Base-by-base conservation (phyloP, 2,888 invertebrate species). In the Acrobasis repandana region DNA sequence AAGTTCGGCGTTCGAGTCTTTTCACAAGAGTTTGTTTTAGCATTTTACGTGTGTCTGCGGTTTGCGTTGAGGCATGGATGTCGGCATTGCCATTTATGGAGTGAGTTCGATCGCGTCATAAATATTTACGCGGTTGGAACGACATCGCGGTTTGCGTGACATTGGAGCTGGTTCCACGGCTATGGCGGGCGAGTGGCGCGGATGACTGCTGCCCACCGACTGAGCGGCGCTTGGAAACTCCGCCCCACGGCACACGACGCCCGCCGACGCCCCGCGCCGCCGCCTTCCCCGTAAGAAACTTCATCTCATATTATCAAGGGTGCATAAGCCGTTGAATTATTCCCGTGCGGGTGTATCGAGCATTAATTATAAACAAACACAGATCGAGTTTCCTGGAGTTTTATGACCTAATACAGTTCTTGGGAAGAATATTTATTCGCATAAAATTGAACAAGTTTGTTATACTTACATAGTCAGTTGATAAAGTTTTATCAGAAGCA, bases 121-220 rank as follows among this genome's bases (percentile, higher is more conserved):
- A 90, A 88, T 87, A 85, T 87, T 90, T 83, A 85, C 88, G 84
- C 78, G 81, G 79, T 77, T 74, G 78, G 72, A 83, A 73, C 73
- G 79, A 86, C 88, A 89, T 88, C 88, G 90, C 86, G 90, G 83
- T 73, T 84, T 86, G 86, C 87, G 89, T 86, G 85, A 76, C 88
- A 88, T 89, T 72, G 68, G 77, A 79, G 72, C 69, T 68, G 66
- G 70, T 72, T 68, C 66, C 79, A 71, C 76, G 76, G 67, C 74
- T 62, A 65, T 65, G 68, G 72, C 76, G 70, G 76, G 78, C 84
- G 85, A 79, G 77, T 75, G 68, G 70, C 83, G 74, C 86, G 85
- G 70, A 76, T 80, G 86, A 85, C 90, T 85, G 88, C 84, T 88
- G 88, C 86, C 90, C 87, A 90, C 91, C 89, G 91, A 90, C 93